Evolutionary conservation across 2,888 invertebrate genomes (phyloP).

Genomic region (Tiliacea citrago): DNA sequence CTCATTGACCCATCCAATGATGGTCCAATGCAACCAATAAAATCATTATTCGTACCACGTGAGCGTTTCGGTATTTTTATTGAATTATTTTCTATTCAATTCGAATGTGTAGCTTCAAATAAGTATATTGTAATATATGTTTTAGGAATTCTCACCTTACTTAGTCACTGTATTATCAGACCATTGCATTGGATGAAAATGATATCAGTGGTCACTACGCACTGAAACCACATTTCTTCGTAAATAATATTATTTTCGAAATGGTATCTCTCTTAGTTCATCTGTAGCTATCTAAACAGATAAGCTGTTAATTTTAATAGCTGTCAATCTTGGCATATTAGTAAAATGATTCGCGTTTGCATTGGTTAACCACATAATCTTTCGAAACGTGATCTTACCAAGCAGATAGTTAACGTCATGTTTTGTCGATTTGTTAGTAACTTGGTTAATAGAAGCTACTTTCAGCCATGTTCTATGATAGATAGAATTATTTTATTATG

Average conservation of each 20-base stretch:
- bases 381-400: constrained; percentile 1
- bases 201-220: background rate
- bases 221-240: background rate
- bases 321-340: background rate
- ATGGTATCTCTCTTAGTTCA: background rate
- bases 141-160: background rate
- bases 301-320: background rate
- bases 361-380: constrained; percentile 8
- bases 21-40: constrained; percentile 59
- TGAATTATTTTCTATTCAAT: constrained; percentile 59
- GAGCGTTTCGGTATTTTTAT: constrained; percentile 39
- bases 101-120: constrained; percentile 34
- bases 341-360: background rate
- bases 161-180: background rate
- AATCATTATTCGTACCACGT: constrained; percentile 57
- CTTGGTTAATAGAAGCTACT: background rate
- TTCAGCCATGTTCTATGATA: background rate
- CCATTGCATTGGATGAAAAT: background rate
- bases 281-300: background rate
- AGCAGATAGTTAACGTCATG: background rate
- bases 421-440: constrained; percentile 2
- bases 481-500: background rate
- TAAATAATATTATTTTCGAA: background rate
- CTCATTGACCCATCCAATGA: constrained; percentile 71
- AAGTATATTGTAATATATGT: background rate